Evolutionary conservation across 2,113 vertebrate genomes (phyloP).

Genomic region (Vulpes lagopus): DNA sequence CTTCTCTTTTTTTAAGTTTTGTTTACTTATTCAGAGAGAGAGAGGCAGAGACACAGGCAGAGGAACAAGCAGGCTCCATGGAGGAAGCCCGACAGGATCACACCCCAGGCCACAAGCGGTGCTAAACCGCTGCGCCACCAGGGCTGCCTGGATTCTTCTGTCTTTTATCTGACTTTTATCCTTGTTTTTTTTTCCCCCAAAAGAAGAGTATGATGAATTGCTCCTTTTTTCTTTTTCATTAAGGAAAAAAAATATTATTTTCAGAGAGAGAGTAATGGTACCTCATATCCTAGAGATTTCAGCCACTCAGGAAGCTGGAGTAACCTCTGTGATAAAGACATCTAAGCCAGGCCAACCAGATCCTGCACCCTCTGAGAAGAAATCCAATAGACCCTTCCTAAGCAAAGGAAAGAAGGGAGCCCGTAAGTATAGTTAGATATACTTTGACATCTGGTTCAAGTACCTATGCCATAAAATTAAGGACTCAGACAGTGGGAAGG

Average conservation of each 20-base stretch:
- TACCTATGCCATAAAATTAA: constrained; percentile 1
- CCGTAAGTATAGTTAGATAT: constrained; percentile 66
- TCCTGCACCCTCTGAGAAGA: constrained; percentile 50
- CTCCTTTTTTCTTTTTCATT: constrained; percentile 44
- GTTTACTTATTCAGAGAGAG: too few species aligned
- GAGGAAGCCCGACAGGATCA: too few species aligned
- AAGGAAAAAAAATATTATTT: constrained; percentile 62
- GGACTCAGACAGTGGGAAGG: not conserved
- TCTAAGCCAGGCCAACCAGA: constrained; percentile 1
- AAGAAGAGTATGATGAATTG: not conserved
- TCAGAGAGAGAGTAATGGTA: constrained; percentile 59
- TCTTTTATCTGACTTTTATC: not conserved
- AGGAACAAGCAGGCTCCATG: too few species aligned
- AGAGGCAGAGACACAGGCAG: too few species aligned
- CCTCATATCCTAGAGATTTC: not conserved
- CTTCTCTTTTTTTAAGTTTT: too few species aligned
- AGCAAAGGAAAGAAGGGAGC: constrained; percentile 62
- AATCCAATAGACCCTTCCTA: not conserved
- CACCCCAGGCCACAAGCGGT: too few species aligned
- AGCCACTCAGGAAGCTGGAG: constrained; percentile 23
- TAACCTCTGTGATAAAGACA: not conserved
- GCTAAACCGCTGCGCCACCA: too few species aligned
- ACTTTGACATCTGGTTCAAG: not conserved
- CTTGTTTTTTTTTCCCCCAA: not conserved
- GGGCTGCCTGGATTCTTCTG: not conserved